Evolutionary conservation across 1,140 invertebrate genomes (phyloP).

Genomic region (Trachymyrmex septentrionalis): DNA sequence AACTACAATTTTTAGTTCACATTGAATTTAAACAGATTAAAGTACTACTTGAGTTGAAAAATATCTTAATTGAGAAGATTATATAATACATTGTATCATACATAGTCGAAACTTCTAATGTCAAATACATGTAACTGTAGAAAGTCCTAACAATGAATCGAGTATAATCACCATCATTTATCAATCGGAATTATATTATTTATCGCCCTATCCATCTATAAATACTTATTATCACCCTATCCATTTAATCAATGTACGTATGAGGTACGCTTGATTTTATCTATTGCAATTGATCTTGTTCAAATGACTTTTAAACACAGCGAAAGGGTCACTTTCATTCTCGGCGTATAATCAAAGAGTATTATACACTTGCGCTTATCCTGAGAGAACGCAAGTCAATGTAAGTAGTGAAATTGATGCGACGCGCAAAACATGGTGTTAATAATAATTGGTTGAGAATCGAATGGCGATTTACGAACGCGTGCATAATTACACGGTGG

Average conservation of each 20-base stretch:
- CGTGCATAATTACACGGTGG: conserved; percentile 52
- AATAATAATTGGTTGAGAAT: conserved; percentile 23
- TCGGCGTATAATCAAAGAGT: not conserved
- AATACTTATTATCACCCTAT: no score
- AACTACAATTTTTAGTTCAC: not conserved
- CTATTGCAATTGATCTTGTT: conserved; percentile 1
- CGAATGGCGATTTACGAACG: conserved; percentile 9
- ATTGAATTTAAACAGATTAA: not conserved
- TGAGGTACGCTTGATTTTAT: not conserved
- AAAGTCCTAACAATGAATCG: not conserved
- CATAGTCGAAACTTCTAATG: not conserved
- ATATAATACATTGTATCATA: conserved; percentile 21
- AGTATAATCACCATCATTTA: not conserved
- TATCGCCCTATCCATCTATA: no score
- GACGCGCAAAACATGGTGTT: conserved; percentile 10
- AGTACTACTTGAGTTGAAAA: not conserved
- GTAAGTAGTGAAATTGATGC: conserved; percentile 46
- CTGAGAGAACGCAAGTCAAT: conserved; percentile 12
- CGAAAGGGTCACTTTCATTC: conserved; percentile 45
- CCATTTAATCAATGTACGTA: not conserved
- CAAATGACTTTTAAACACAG: conserved; percentile 26
- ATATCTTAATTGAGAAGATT: not conserved
- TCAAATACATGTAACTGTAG: not conserved
- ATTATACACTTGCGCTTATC: not conserved
- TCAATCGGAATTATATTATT: not conserved